These are phyloP conservation scores for Hafferia zeledoni DNA, from an alignment of 2,797 vertebrate species.

Conservation along the genomic window DNA sequence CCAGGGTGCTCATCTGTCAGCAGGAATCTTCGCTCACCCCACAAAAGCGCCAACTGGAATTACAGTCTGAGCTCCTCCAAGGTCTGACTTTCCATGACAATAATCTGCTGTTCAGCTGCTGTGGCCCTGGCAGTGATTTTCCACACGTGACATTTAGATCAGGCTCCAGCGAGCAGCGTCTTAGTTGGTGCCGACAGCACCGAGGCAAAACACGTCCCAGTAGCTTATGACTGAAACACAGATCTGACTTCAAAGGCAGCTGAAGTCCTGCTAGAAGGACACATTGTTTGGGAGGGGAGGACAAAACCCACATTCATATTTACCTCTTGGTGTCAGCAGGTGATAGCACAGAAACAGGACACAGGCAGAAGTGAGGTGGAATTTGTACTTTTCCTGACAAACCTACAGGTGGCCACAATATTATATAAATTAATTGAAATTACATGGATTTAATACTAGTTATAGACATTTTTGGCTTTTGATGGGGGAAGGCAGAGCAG, in stretches of 20 bases:
- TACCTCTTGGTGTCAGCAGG: background rate
- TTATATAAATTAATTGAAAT: background rate
- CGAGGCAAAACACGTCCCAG: background rate
- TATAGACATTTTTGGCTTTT: background rate
- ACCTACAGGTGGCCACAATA: fast-evolving
- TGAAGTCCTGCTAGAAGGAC: background rate
- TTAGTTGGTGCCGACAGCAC: background rate
- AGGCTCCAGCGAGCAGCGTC: background rate
- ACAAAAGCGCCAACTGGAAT: background rate
- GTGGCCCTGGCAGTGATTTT: background rate
- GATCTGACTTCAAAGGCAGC: constrained; percentile 2
- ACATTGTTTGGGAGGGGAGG: background rate
- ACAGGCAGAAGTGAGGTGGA: background rate
- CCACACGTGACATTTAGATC: background rate
- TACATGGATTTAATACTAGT: background rate
- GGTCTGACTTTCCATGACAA: background rate
- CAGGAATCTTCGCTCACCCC: background rate
- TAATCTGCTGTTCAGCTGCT: background rate
- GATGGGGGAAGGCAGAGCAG: background rate
- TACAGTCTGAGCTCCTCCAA: background rate
- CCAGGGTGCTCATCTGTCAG: background rate
- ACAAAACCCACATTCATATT: background rate
- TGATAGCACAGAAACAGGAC: background rate
- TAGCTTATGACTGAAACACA: constrained; percentile 37
- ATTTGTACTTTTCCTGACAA: background rate